These are phyloP conservation scores for Conus betulinus DNA, from an alignment of 1,140 invertebrate species.

Conservation along the genomic window DNA sequence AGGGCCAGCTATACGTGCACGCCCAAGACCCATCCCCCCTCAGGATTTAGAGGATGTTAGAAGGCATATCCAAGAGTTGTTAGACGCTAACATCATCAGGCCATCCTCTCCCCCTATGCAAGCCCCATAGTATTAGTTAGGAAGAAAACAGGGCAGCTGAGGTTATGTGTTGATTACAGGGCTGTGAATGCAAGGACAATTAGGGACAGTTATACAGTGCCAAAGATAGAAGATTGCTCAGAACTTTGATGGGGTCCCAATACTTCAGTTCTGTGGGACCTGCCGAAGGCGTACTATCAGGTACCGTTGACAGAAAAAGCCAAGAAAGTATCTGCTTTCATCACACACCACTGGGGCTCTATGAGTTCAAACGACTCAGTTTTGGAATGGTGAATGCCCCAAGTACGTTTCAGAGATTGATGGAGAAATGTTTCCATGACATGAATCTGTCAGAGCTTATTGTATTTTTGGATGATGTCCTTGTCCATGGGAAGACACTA, in stretches of 20 bases:
- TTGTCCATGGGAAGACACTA: not conserved
- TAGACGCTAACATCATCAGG: not conserved
- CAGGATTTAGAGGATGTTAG: slow-evolving; percentile 1
- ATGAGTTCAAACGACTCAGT: not conserved
- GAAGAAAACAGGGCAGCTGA: not conserved
- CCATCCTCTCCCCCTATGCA: not conserved
- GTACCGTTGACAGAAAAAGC: not conserved
- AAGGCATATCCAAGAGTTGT: not conserved
- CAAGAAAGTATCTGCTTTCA: not conserved
- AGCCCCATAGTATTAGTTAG: not conserved
- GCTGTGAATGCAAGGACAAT: not conserved
- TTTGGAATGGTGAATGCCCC: not conserved
- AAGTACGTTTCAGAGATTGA: not conserved
- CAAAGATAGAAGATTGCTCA: slow-evolving; percentile 14
- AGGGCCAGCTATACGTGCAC: not conserved
- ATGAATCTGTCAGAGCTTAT: not conserved
- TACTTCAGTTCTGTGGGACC: slow-evolving; percentile 1
- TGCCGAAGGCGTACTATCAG: slow-evolving; percentile 15
- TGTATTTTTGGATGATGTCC: not conserved
- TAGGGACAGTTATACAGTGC: not conserved
- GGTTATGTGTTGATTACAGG: slow-evolving; percentile 14
- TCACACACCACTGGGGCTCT: not conserved
- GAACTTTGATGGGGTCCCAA: not conserved
- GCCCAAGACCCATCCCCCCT: not conserved
- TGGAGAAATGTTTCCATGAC: not conserved